Evolutionary conservation across 2,797 vertebrate genomes (phyloP), one percentile per base, ranked within the genome.

Genomic region (Falco columbarius): DNA sequence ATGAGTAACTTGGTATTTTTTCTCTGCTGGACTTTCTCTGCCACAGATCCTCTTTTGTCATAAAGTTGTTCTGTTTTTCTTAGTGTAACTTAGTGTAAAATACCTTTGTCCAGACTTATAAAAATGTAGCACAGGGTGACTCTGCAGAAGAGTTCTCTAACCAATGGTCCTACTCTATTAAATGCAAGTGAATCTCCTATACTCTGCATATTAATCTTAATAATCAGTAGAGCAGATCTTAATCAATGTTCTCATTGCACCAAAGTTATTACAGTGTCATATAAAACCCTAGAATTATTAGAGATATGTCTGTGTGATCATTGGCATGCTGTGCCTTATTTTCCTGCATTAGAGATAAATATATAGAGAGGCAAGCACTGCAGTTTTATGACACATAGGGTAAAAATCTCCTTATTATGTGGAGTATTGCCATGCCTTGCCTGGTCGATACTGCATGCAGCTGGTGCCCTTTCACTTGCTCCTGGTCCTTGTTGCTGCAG

Each of bases 361-460:
- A 2, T 18, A 9, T 5, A 10, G 2, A 23, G 8, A 59, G 15
- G 44, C 17, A 66, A 34, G 27, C 21, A 36, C 27, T 47, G 47
- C 24, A 40, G 16, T 56, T 61, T 55, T 49, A 46, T 38, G 36
- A 59, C 16, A 46, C 10, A 9, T 1, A 59, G 7, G n/a, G 17
- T 71, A 36, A 40, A 75, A 46, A 10, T 84, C 44, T 55, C 47
- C 21, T 62, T 65, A 51, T 36, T n/a, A 18, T 1, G 3, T 9
- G 3, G 46, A 51, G 14, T 20, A 49, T 54, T 0, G 1, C 16
- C 29, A 12, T 59, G 59, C 32, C 27, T 23, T 38, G 38, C 11
- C n/a, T 3, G 8, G n/a, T 58, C 0, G 1, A 32, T 63, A 6
- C 26, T 27, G 27, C 29, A 24, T 0, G 2, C 10, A 44, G 42